Percentiles rank a stretch among this genome's conserved stretches.
Conservation (phyloP, 2,797 vertebrate genomes). For the Vireo griseus region DNA sequence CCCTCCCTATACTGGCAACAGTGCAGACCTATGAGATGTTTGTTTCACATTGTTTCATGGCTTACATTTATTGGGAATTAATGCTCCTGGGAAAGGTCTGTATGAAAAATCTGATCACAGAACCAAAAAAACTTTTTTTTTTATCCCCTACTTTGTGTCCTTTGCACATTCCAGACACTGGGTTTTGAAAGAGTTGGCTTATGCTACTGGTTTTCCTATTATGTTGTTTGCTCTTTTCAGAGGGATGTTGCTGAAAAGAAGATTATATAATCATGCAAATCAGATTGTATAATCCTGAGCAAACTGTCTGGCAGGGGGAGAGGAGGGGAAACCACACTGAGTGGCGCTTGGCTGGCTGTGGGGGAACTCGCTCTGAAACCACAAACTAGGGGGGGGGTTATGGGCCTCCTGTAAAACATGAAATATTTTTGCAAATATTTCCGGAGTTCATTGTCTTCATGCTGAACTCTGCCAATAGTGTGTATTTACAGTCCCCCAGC, state of each 20-base stretch:
- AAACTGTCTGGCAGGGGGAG: not conserved
- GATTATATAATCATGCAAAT: constrained; percentile 74
- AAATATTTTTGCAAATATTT: not conserved
- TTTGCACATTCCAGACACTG: constrained; percentile 47
- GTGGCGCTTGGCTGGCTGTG: not conserved
- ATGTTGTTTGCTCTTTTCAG: constrained; percentile 68
- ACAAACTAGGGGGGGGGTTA: not conserved
- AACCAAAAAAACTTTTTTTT: not conserved
- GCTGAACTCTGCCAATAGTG: constrained; percentile 12
- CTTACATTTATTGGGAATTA: not conserved
- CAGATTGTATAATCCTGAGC: constrained; percentile 60
- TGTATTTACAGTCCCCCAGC: not conserved
- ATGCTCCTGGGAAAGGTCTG: constrained; percentile 44
- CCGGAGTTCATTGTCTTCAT: not conserved
- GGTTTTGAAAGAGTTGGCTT: constrained; percentile 66
- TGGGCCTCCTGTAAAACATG: not conserved
- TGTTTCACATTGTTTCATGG: constrained; percentile 13
- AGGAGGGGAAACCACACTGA: not conserved
- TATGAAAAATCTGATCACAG: constrained; percentile 54
- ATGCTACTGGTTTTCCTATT: constrained; percentile 48
- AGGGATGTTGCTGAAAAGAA: constrained; percentile 70
- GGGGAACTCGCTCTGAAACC: not conserved
- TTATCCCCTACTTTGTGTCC: constrained; percentile 17
- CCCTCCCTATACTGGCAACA: not conserved
- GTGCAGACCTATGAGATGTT: constrained; percentile 32